A percentile compares a stretch with the other conserved stretches of the same genome.
These are phyloP conservation scores for Ypsolopha sequella DNA, from an alignment of 2,888 invertebrate genomes.

Conservation along the genomic window DNA sequence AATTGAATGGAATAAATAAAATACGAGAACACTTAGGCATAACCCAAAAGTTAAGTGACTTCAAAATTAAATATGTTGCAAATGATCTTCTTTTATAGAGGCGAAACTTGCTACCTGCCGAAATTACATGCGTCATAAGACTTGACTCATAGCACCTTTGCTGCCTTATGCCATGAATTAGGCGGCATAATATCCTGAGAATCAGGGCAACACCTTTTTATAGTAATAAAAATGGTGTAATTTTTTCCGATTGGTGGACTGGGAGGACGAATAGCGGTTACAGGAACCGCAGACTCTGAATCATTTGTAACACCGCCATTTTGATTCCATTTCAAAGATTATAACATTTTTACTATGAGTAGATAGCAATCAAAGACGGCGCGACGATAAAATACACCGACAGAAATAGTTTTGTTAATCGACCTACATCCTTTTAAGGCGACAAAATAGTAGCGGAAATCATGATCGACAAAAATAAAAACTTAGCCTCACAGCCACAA, in stretches of 20 bases:
- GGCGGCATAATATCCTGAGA: conserved; percentile 29
- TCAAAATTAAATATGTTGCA: no score
- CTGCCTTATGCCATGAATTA: conserved; percentile 36
- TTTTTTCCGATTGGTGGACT: conserved; percentile 35
- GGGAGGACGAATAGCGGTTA: conserved; percentile 29
- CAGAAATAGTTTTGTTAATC: no score
- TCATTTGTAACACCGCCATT: conserved; percentile 22
- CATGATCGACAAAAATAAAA: background rate
- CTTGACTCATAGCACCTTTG: conserved; percentile 33
- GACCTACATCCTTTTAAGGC: no score
- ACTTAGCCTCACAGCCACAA: background rate
- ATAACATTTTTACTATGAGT: no score
- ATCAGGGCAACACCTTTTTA: conserved; percentile 33
- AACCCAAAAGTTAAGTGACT: no score
- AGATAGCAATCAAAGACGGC: no score
- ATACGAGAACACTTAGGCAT: no score
- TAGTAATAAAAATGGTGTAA: conserved; percentile 19
- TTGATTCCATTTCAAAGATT: conserved; percentile 5
- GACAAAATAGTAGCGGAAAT: no score
- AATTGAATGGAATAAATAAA: no score
- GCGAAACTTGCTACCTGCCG: conserved; percentile 1
- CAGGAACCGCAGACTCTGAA: conserved; percentile 38
- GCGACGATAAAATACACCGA: no score
- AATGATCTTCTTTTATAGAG: no score
- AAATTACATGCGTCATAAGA: conserved; percentile 1